A percentile compares a stretch with the other conserved stretches of the same genome.
Conservation (phyloP, 2,113 vertebrate genomes). For the Elgaria multicarinata region DNA sequence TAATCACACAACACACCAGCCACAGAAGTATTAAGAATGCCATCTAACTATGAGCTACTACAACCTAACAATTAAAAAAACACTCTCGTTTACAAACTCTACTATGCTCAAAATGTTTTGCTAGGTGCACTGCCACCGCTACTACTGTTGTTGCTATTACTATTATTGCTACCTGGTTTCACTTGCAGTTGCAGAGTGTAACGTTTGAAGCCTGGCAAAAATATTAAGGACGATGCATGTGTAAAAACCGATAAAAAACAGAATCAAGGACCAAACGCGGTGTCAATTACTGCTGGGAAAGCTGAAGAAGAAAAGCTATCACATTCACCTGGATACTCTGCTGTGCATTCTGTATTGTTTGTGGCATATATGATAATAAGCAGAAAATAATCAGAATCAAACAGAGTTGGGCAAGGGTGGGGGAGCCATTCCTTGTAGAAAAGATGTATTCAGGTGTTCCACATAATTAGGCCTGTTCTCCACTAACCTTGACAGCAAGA, state of each 20-base stretch:
- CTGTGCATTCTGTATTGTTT: not conserved
- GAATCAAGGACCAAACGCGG: not conserved
- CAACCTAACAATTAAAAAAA: not conserved
- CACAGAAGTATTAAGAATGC: not conserved
- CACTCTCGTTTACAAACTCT: not conserved
- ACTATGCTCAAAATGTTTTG: not conserved
- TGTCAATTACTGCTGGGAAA: not conserved
- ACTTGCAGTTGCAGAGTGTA: not conserved
- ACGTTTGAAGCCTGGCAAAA: not conserved
- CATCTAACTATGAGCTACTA: not conserved
- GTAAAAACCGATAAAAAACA: not conserved
- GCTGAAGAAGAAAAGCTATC: not conserved
- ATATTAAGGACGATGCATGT: not conserved
- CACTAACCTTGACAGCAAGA: conserved; percentile 2
- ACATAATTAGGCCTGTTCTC: conserved; percentile 13
- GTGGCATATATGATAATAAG: conserved; percentile 12
- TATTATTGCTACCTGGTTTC: not conserved
- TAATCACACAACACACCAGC: not conserved
- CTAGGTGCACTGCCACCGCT: not conserved
- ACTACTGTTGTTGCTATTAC: not conserved
- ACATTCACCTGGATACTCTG: not conserved
- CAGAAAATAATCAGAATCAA: conserved; percentile 8
- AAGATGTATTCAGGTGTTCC: conserved; percentile 1
- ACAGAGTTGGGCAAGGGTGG: not conserved
- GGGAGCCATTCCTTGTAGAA: not conserved